phyloP scores from a whole-genome alignment of 2,888 invertebrate species.

The Gortyna flavago region DNA sequence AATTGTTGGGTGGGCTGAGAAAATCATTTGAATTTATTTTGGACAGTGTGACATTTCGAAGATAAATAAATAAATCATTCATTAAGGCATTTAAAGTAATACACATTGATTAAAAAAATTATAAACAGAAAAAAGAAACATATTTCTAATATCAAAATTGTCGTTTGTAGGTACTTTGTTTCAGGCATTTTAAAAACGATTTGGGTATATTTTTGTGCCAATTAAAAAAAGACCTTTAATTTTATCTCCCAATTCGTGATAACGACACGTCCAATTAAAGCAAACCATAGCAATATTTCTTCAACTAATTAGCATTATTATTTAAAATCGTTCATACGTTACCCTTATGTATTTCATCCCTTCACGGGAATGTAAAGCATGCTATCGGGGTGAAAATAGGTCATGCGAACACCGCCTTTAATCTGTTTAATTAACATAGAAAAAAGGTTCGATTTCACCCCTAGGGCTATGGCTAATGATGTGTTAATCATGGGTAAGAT shows the following conservation, averaged over 20 bases:
- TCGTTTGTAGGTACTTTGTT: neutral
- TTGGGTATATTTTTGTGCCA: neutral
- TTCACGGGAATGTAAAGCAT: constrained; percentile 72
- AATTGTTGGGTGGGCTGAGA: neutral
- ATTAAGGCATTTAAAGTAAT: neutral
- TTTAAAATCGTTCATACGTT: constrained; percentile 82
- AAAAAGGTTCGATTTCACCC: constrained; percentile 86
- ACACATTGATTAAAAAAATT: neutral
- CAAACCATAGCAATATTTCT: constrained; percentile 77
- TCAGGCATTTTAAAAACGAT: too few species aligned
- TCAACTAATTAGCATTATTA: constrained; percentile 87
- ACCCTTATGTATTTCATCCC: constrained; percentile 68
- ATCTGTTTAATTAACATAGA: constrained; percentile 88
- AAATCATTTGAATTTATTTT: neutral
- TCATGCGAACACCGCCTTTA: constrained; percentile 83
- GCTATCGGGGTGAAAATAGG: constrained; percentile 85
- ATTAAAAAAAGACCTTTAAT: neutral
- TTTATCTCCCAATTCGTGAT: constrained; percentile 15
- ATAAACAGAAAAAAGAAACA: neutral
- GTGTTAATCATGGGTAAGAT: constrained; percentile 78
- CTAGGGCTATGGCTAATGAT: constrained; percentile 80
- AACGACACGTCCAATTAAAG: constrained; percentile 77
- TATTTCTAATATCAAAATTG: neutral
- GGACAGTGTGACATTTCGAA: neutral
- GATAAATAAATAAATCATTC: neutral